Evolutionary conservation across 2,797 vertebrate genomes (phyloP).

Genomic region (Enteromius fasciolatus): DNA sequence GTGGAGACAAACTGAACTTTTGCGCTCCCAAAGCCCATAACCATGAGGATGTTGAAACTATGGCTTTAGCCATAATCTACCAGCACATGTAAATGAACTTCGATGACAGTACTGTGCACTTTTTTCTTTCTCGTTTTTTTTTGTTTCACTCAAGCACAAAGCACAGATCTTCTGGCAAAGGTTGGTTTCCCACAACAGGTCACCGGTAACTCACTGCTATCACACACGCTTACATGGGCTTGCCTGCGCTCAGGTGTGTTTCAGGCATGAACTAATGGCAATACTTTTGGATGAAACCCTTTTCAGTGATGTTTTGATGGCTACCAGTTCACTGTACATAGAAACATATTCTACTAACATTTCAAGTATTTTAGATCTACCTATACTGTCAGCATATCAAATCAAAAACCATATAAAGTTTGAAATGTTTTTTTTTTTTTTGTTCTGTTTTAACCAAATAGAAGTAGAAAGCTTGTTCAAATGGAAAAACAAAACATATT

Average conservation of each 20-base stretch:
- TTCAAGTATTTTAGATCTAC: conserved; percentile 64
- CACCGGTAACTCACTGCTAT: conserved; percentile 38
- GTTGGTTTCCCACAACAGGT: conserved; percentile 39
- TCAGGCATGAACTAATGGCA: conserved; percentile 74
- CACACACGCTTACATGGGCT: conserved; percentile 36
- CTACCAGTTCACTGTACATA: conserved; percentile 77
- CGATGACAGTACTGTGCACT: conserved; percentile 79
- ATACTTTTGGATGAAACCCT: conserved; percentile 71
- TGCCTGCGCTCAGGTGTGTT: conserved; percentile 67
- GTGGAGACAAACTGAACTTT: conserved; percentile 52
- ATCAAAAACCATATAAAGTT: conserved; percentile 56
- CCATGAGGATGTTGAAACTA: conserved; percentile 67
- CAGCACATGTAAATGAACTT: conserved; percentile 80
- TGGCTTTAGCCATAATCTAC: conserved; percentile 82
- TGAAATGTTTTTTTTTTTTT: conserved; percentile 27
- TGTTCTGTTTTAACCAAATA: conserved; percentile 81
- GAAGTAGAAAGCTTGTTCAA: conserved; percentile 79
- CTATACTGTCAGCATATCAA: conserved; percentile 58
- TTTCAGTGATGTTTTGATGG: conserved; percentile 56
- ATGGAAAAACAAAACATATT: conserved; percentile 66
- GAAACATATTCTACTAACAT: conserved; percentile 67
- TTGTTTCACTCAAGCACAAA: conserved; percentile 55
- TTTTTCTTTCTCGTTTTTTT: conserved; percentile 47
- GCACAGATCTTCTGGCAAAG: conserved; percentile 57
- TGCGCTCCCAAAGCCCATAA: conserved; percentile 56